A percentile compares a stretch with the other conserved stretches of the same genome.
These are phyloP conservation scores for Melipona beecheii DNA, from an alignment of 2,888 invertebrate species.

Conservation along the genomic window DNA sequence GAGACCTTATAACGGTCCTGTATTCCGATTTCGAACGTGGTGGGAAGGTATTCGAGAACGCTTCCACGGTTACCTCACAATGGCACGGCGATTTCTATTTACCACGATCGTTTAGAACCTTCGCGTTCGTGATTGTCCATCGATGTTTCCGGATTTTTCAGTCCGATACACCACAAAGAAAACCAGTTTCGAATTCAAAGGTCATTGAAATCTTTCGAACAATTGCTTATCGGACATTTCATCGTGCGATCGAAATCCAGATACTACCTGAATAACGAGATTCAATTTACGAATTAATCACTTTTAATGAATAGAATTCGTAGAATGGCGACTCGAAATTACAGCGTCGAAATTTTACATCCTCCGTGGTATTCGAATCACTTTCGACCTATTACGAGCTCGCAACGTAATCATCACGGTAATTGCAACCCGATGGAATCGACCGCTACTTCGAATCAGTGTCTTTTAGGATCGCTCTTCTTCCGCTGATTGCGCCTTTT, in stretches of 20 bases:
- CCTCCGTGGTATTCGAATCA: slow-evolving; percentile 3
- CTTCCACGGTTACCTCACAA: background rate
- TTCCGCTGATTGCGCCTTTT: slow-evolving; percentile 12
- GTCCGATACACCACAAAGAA: background rate
- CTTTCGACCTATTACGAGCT: slow-evolving; percentile 20
- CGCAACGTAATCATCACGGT: slow-evolving; percentile 8
- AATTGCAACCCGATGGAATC: slow-evolving; percentile 27
- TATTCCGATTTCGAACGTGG: background rate
- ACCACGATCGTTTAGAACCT: background rate
- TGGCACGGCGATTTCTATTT: background rate
- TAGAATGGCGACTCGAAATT: background rate
- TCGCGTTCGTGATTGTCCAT: background rate
- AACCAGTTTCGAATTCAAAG: background rate
- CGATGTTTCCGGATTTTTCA: background rate
- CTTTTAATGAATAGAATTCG: background rate
- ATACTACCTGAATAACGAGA: background rate
- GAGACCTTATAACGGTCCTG: background rate
- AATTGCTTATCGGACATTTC: background rate
- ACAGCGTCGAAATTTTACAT: background rate
- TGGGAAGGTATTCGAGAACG: background rate
- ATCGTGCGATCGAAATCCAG: background rate
- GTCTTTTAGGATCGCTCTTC: background rate
- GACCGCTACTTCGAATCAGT: slow-evolving; percentile 2
- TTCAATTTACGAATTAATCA: background rate
- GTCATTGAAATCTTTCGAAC: background rate